phyloP scores from a whole-genome alignment of 2,888 invertebrate species.

The Bhutanitis thaidina region DNA sequence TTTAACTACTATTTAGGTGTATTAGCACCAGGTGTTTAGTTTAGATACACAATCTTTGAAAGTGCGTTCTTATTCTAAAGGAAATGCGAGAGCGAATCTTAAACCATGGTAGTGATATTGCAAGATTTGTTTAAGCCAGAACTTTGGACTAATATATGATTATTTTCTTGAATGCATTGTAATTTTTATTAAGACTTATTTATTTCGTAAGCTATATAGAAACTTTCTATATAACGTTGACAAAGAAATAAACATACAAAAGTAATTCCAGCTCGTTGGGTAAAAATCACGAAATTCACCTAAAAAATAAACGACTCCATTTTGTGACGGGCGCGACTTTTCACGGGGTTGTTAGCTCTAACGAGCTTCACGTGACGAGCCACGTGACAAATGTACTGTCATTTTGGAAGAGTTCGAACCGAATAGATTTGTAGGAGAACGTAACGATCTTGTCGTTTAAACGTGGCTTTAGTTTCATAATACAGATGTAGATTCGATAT shows the following conservation, averaged over 20 bases:
- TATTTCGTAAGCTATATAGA: too few species aligned
- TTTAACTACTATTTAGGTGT: too few species aligned
- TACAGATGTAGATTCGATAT: background rate
- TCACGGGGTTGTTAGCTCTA: slow-evolving; percentile 20
- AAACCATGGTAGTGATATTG: too few species aligned
- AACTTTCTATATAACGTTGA: too few species aligned
- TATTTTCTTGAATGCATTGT: too few species aligned
- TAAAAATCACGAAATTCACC: slow-evolving; percentile 10
- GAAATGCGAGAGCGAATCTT: too few species aligned
- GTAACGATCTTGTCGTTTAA: slow-evolving; percentile 3
- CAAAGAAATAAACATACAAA: background rate
- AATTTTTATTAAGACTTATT: too few species aligned
- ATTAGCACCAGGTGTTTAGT: too few species aligned
- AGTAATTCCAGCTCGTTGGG: background rate
- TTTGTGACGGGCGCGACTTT: slow-evolving; percentile 15
- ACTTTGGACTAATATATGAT: too few species aligned
- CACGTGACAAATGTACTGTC: slow-evolving; percentile 19
- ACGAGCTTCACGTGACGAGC: slow-evolving; percentile 25
- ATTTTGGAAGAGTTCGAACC: slow-evolving; percentile 15
- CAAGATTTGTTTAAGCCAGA: too few species aligned
- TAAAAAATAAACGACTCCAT: slow-evolving; percentile 16
- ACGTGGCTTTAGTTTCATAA: background rate
- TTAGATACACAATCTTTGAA: too few species aligned
- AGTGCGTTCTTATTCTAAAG: too few species aligned
- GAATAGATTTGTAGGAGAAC: slow-evolving; percentile 9